Evolutionary conservation across 2,888 invertebrate genomes (phyloP).

Genomic region (Pecten maximus): DNA sequence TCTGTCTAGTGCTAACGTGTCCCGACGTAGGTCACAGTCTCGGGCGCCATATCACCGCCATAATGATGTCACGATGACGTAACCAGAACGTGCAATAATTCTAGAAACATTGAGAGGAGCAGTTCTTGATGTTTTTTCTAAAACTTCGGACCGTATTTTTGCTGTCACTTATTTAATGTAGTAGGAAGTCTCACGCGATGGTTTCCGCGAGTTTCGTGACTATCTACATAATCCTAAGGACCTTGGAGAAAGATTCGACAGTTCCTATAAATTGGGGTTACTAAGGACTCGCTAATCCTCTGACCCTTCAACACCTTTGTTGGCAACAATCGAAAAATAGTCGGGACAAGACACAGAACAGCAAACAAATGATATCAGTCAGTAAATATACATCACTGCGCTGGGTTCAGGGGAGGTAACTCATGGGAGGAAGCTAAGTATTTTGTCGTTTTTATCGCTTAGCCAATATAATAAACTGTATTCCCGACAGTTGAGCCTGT

Average conservation of each 20-base stretch:
- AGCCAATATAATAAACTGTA: not conserved
- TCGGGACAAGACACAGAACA: not conserved
- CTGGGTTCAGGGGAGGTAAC: not conserved
- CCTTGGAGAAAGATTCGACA: not conserved
- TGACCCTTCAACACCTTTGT: not conserved
- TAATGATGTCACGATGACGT: conserved; percentile 28
- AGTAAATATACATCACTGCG: not conserved
- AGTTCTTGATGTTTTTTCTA: not conserved
- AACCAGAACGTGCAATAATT: not conserved
- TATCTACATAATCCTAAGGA: not conserved
- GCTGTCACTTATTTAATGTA: not conserved
- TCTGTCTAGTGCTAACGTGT: not conserved
- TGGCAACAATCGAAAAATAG: not conserved
- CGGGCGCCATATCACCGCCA: not conserved
- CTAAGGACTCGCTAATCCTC: not conserved
- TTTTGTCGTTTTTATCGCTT: not conserved
- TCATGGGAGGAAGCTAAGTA: not conserved
- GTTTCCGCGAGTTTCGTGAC: not conserved
- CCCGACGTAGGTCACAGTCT: not conserved
- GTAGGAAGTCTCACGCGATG: not conserved
- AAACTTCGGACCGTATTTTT: not conserved
- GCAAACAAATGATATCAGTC: not conserved
- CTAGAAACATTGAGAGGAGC: not conserved
- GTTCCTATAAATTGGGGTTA: not conserved
- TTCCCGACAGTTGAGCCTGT: not conserved